Evolutionary conservation across 2,888 invertebrate genomes (phyloP), one percentile per base, ranked within the genome.

Genomic region (Glyphotaelius pellucidus): DNA sequence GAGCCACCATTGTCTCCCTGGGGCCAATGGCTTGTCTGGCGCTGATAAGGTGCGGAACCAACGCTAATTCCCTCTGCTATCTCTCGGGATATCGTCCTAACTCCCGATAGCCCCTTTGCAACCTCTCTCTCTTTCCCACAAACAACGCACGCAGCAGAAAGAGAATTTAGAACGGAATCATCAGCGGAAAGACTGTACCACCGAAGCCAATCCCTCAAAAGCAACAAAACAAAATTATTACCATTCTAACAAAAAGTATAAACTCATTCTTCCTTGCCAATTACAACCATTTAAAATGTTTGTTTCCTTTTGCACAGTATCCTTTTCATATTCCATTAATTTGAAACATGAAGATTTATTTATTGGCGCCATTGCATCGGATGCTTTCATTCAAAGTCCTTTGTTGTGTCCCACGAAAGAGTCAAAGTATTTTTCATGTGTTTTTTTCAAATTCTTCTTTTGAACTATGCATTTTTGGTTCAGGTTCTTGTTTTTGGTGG

Each of bases 1-100:
- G 84, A 84, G 84, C 35, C 32, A 2, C 84, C 84, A 84, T 35
- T 84, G 84, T 32, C 14, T 81, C 32, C 35, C 12, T n/a, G 84
- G 38, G 84, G 32, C 32, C 84, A 84, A 84, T 38, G 38, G 38
- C 84, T 84, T 35, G 38, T 84, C 84, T 84, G 84, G 84, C 32
- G 3, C 35, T 35, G 84, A 84, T 84, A 84, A 84, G 84, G 38
- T 35, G 35, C 84, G 84, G 84, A 84, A 84, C 84, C 11, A 83
- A 9, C 32, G 1, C 25, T 83, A 83, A 35, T 35, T 35, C 38
- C 83, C 35, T 32, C 35, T 84, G 84, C 35, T 83, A 83, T 84
- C 84, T 84, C 38, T 38, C 84, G 5, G 38, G 84, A 84, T 84
- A 84, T 38, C 25, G 9, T 25, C 38, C 67, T n/a, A n/a, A 67